Base-by-base conservation (phyloP, 2,113 vertebrate species). In the Spea bombifrons region DNA sequence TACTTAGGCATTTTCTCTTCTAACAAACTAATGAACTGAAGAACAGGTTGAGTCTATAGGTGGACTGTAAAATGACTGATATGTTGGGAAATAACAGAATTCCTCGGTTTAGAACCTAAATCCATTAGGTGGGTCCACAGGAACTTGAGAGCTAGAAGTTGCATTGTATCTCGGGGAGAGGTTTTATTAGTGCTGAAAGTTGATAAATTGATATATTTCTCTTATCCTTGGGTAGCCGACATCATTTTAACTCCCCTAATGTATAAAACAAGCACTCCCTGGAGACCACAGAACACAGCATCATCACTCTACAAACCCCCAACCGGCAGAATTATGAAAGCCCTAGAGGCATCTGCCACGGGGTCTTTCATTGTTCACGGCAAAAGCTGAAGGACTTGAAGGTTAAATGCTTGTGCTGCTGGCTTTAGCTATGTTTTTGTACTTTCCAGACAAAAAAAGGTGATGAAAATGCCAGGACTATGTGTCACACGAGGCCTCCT, bases 381-480 rank as follows among this genome's bases (percentile, higher is more conserved):
- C 1, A 71, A 12, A 71, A 71, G 48, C 53, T 65, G 65, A 5
- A 65, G 44, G 43, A 6, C 48, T 72, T 72, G 59, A 66, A 78
- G 68, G 68, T 78, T 78, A 78, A 78, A 45, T 13, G 7, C 17
- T 47, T 5, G 30, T 4, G 12, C 67, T 45, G 57, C 47, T 8
- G 76, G 76, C 30, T 9, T 46, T 17, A 45, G 6, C 12, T 8
- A n/a, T 61, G 46, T 17, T 63, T 43, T 44, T 49, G 15, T 53
- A 52, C 16, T 75, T 75, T 8, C 76, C 59, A 65, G 59, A 71
- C 59, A 78, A 12, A 30, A 30, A 52, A 66, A 78, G 48, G 59
- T 65, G 48, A 72, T 65, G 10, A 72, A 16, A 52, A 78, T 65
- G 47, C 59, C 17, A 64, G 52, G 57, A 44, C 44, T 9, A 8